These are phyloP conservation scores for Sminthurides aquaticus DNA, from an alignment of 2,888 invertebrate genomes.

Conservation along the genomic window DNA sequence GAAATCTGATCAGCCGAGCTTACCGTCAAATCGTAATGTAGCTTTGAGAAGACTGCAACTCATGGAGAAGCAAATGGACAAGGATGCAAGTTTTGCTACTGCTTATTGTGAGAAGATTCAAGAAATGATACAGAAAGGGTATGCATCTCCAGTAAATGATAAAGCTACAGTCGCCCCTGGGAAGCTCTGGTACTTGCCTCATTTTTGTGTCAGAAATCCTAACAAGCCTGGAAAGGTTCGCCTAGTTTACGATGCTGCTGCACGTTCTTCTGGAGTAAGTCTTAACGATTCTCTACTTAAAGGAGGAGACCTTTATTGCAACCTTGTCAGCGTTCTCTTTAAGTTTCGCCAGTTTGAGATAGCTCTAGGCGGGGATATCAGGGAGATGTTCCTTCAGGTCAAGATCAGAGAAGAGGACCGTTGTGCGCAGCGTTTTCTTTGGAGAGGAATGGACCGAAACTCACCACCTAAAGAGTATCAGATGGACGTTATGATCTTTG, in stretches of 20 bases:
- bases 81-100: not conserved
- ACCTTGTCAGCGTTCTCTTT: no score
- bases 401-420: conserved; percentile 3
- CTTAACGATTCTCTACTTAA: conserved; percentile 24
- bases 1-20: no score
- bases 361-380: conserved; percentile 17
- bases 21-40: not conserved
- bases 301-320: conserved; percentile 20
- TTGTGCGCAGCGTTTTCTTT: conserved; percentile 16
- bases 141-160: not conserved
- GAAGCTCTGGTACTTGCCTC: no score
- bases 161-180: conserved; percentile 21
- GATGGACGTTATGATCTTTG: conserved; percentile 3
- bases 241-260: conserved; percentile 31
- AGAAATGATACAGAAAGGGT: not conserved
- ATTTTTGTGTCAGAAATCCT: conserved; percentile 18
- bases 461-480: not conserved
- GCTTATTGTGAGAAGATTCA: not conserved
- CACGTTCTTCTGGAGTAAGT: conserved; percentile 11
- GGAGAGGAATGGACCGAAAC: not conserved
- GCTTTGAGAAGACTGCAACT: not conserved
- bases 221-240: conserved; percentile 25
- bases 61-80: conserved; percentile 1
- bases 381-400: conserved; percentile 10
- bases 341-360: conserved; percentile 10